phyloP scores from a whole-genome alignment of 2,797 vertebrate genomes.

The Tapera naevia region DNA sequence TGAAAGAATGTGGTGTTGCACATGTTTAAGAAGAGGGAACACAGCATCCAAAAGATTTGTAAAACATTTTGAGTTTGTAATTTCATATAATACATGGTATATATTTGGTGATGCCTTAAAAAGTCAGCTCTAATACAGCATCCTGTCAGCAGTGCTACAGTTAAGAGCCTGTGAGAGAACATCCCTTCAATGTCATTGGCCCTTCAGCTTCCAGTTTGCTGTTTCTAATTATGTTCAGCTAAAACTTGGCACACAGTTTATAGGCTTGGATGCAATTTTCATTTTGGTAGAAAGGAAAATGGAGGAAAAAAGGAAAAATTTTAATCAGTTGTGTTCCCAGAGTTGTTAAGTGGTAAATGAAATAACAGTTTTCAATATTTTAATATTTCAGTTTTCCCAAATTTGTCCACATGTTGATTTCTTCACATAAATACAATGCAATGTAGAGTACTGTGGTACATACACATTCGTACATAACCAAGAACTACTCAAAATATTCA shows the following conservation, averaged over 20 bases:
- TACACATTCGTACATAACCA: neutral
- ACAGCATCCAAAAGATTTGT: neutral
- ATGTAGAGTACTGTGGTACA: neutral
- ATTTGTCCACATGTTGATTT: neutral
- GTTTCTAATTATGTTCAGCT: constrained; percentile 53
- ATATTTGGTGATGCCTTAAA: constrained; percentile 2
- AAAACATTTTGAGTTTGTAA: neutral
- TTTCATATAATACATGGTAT: neutral
- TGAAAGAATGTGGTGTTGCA: neutral
- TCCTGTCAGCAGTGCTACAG: neutral
- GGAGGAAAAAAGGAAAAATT: neutral
- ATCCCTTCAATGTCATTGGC: neutral
- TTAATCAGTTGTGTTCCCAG: neutral
- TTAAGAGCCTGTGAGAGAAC: neutral
- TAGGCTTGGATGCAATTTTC: constrained; percentile 4
- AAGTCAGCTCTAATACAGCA: neutral
- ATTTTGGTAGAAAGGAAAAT: neutral
- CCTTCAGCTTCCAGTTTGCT: constrained; percentile 17
- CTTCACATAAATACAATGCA: neutral
- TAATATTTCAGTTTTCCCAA: neutral
- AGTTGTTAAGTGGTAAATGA: neutral
- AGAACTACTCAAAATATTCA: constrained; percentile 18
- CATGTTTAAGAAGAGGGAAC: neutral
- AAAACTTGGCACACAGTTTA: constrained; percentile 20
- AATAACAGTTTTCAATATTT: neutral